These are phyloP conservation scores for Muscidifurax raptorellus DNA, from an alignment of 1,140 invertebrate species.

Conservation along the genomic window DNA sequence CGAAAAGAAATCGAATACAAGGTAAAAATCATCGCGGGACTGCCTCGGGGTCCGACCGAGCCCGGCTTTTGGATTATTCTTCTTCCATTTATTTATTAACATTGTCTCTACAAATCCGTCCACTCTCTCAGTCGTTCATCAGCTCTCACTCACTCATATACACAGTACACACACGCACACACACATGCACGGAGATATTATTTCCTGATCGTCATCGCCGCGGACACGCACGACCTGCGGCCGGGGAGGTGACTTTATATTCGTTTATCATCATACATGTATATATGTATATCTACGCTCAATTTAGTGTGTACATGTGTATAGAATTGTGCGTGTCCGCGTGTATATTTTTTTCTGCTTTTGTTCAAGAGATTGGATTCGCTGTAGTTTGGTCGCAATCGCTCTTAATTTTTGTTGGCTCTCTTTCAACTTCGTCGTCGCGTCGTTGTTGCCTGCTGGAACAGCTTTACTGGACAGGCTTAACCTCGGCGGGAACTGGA, in stretches of 20 bases:
- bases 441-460: not conserved
- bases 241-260: no score
- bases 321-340: not conserved
- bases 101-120: not conserved
- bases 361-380: not conserved
- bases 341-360: not conserved
- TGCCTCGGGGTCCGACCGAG: not conserved
- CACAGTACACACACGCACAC: no score
- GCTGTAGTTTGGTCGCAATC: not conserved
- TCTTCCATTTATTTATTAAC: not conserved
- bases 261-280: no score
- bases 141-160: not conserved
- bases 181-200: not conserved
- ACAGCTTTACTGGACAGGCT: not conserved
- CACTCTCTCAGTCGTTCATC: not conserved
- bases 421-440: not conserved
- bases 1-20: not conserved
- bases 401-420: not conserved
- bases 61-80: not conserved
- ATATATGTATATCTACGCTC: no score
- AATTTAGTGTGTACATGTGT: not conserved
- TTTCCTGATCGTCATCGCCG: no score
- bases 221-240: no score
- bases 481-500: not conserved
- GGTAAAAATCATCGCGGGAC: not conserved